Evolutionary conservation across 2,113 vertebrate species (phyloP), one percentile per base, ranked within the genome.

Genomic region (Leucosticte australis): DNA sequence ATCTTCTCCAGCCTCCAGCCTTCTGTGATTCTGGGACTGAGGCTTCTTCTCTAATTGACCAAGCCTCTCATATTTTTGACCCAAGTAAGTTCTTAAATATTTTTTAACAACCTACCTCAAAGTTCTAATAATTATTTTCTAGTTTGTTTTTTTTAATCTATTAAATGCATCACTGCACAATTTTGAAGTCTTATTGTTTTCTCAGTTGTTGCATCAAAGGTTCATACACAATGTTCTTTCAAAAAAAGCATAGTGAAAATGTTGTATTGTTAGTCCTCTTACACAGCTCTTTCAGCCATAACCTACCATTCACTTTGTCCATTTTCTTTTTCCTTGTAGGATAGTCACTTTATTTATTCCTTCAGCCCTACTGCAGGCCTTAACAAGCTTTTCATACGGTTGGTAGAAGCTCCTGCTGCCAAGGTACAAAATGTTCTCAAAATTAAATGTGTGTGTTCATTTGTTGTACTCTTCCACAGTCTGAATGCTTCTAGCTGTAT

Each of bases 301-400:
- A 26, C 53, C 27, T 90, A 52, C 49, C n/a, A 67, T 41, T 94
- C 64, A 88, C 67, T 80, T 13, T 52, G 27, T 88, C n/a, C 7
- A 2, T 84, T 91, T 92, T 77, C 55, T 93, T 97, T 64, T 97
- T 65, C 75, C 24, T 88, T 98, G 37, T 77, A 99, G 99, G 99
- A 99, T 20, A 99, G 99, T 97, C 99, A 99, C 97, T 99, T 99
- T 98, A 99, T 99, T 98, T 99, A 99, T 97, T 99, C 99, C 56
- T 99, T 99, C 98, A 99, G 98, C 82, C 99, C 99, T 18, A 95
- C 97, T 52, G 97, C 97, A 94, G 99, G 99, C 71, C 90, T 98
- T 94, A 99, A 99, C 97, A 99, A 98, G 94, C 98, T 99, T 80
- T 99, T 99, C 89, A 98, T 99, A 94, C 98, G 99, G 69, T 95